phyloP scores from a whole-genome alignment of 2,888 invertebrate species.

The Furcula furcula region DNA sequence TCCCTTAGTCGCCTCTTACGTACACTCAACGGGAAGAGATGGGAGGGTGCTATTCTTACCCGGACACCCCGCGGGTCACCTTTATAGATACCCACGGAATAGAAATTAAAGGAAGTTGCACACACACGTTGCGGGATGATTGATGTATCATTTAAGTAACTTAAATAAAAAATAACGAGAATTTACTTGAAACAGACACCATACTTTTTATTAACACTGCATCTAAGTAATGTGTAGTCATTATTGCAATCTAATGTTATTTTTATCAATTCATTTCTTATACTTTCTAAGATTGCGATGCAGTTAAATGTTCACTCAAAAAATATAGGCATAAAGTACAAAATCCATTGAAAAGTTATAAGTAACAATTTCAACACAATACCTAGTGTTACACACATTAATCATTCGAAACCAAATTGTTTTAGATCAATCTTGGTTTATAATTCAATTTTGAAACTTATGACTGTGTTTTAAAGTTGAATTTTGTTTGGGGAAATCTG shows the following conservation, averaged over 20 bases:
- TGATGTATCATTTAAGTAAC: slow-evolving; percentile 1
- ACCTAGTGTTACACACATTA: slow-evolving; percentile 65
- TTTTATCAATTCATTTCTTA: slow-evolving; percentile 61
- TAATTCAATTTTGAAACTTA: slow-evolving; percentile 34
- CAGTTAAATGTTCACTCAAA: slow-evolving; percentile 20
- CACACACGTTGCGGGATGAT: too few species aligned
- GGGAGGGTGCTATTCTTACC: too few species aligned
- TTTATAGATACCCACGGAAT: too few species aligned
- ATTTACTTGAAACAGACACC: slow-evolving; percentile 22
- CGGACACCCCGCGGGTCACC: too few species aligned
- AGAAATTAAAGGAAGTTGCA: too few species aligned
- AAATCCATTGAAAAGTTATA: slow-evolving; percentile 19
- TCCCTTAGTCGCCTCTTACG: too few species aligned
- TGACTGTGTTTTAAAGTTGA: slow-evolving; percentile 24
- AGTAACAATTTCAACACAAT: slow-evolving; percentile 46
- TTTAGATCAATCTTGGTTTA: slow-evolving; percentile 44
- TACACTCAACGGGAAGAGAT: too few species aligned
- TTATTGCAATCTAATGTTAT: slow-evolving; percentile 62
- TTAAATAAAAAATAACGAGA: slow-evolving; percentile 4
- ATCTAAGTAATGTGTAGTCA: slow-evolving; percentile 29
- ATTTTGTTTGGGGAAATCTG: slow-evolving; percentile 17
- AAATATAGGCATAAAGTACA: slow-evolving; percentile 15
- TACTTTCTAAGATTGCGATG: slow-evolving; percentile 50
- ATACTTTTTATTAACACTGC: slow-evolving; percentile 39
- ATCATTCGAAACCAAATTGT: slow-evolving; percentile 77